Base-by-base conservation (phyloP, 2,797 vertebrate genomes). In the Dendrocincla tyrannina region DNA sequence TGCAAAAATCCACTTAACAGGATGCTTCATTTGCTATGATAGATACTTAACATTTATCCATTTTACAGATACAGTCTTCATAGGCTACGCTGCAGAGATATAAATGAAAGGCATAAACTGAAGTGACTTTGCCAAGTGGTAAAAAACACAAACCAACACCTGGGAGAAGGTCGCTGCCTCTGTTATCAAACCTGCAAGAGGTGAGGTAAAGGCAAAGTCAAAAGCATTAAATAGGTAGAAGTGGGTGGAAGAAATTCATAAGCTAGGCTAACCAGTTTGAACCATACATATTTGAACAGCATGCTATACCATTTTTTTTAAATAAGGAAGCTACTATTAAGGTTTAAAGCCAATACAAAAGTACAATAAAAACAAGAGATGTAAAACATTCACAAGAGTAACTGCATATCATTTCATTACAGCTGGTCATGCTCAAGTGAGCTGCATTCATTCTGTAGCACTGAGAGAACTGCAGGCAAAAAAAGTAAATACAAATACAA, bases 221-320 rank as follows among this genome's bases (percentile, higher is more conserved):
- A 85, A 94, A 62, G 64, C 30, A 46, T 69, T 88, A 52, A 73
- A 35, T 70, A 67, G 69, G n/a, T 78, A 70, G 67, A 91, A 89
- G 74, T 68, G 76, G 77, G 83, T 90, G 77, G 64, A 52, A 88
- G 67, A 88, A 88, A 84, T 64, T 41, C 16, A n/a, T 70, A 77
- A 95, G 33, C 52, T 76, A 53, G 73, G 47, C 46, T 85, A 52
- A 95, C 49, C n/a, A 70, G 89, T 85, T 88, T 73, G 63, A 94
- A 85, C 46, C 18, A 49, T n/a, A 52, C 13, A 8, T 59, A 95
- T 66, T 14, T 79, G 55, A 93, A 85, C n/a, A 85, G 62, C 25
- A 32, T 49, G 39, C 33, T 76, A 52, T 86, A 77, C 11, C 14
- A 3, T 69, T 49, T 75, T 82, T 83, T 14, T 3, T 44, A 39